These are phyloP conservation scores for Pseudomugil gertrudae DNA, from an alignment of 2,797 vertebrate species.

Conservation along the genomic window DNA sequence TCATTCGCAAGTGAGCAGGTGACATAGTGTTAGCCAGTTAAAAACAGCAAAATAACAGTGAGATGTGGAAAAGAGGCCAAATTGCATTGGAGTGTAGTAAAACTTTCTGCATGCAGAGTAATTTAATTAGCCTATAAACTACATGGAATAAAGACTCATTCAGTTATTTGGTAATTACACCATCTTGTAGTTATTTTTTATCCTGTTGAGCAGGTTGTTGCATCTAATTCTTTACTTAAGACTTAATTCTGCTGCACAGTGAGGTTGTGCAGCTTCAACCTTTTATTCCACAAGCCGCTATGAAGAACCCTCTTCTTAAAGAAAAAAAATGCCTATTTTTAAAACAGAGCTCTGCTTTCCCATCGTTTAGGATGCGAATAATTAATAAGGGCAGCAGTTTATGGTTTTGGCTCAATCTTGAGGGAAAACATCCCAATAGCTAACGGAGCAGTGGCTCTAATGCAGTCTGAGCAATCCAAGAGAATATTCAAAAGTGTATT, in stretches of 20 bases:
- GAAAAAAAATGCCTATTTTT: too few species aligned
- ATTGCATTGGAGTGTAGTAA: slow-evolving; percentile 16
- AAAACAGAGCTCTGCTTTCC: neutral
- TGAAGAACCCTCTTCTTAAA: neutral
- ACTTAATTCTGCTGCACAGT: neutral
- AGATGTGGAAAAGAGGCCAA: slow-evolving; percentile 9
- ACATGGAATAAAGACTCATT: neutral
- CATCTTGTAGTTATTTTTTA: neutral
- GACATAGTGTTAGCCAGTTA: slow-evolving; percentile 32
- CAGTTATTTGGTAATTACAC: slow-evolving; percentile 8
- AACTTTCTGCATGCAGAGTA: slow-evolving; percentile 4
- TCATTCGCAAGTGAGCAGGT: slow-evolving; percentile 41
- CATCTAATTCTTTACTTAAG: neutral
- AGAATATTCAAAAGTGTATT: neutral
- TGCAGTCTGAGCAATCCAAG: neutral
- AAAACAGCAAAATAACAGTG: slow-evolving; percentile 2
- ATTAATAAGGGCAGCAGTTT: neutral
- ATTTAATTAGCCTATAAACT: slow-evolving; percentile 19
- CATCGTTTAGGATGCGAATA: neutral
- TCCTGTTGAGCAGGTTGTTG: neutral
- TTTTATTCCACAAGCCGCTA: neutral
- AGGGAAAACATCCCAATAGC: neutral
- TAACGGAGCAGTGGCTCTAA: neutral
- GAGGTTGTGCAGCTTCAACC: neutral
- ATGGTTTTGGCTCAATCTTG: neutral